Percentiles rank a stretch among this genome's conserved stretches.
phyloP scores from a whole-genome alignment of 2,113 vertebrate species.

The Nerophis lumbriciformis region DNA sequence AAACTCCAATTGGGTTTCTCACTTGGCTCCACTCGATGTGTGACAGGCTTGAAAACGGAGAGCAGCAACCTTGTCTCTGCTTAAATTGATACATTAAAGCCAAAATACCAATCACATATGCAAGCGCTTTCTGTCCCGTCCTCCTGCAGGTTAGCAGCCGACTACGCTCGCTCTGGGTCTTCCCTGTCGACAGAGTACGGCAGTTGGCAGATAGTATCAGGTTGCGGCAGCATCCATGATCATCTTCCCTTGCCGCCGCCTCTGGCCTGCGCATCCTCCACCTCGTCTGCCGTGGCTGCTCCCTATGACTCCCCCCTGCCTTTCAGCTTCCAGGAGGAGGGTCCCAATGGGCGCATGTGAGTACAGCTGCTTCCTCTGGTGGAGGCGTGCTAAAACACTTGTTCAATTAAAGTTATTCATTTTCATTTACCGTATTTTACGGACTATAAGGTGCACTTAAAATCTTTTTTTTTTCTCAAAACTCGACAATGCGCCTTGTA shows the following conservation, averaged over 20 bases:
- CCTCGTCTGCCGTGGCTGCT: constrained; percentile 35
- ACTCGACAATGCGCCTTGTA: no score
- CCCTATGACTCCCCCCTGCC: constrained; percentile 81
- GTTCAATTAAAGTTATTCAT: no score
- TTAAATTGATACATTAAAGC: no score
- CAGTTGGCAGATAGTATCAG: constrained; percentile 98
- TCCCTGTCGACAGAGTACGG: constrained; percentile 97
- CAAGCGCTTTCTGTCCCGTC: background rate
- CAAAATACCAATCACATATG: background rate
- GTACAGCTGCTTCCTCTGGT: constrained; percentile 44
- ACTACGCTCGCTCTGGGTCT: constrained; percentile 87
- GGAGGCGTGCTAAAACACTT: no score
- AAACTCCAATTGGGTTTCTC: no score
- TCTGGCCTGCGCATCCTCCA: constrained; percentile 40
- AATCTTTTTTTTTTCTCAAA: no score
- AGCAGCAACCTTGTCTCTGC: no score
- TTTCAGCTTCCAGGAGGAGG: constrained; percentile 93
- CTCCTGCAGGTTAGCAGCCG: constrained; percentile 78
- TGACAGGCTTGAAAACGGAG: no score
- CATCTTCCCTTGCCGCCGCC: constrained; percentile 76
- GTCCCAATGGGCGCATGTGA: constrained; percentile 86
- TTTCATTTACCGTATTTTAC: no score
- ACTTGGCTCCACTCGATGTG: no score
- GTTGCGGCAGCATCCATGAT: constrained; percentile 96
- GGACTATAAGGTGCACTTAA: no score